Evolutionary conservation across 1,140 invertebrate genomes (phyloP).

Genomic region (Polypedilum pembai): DNA sequence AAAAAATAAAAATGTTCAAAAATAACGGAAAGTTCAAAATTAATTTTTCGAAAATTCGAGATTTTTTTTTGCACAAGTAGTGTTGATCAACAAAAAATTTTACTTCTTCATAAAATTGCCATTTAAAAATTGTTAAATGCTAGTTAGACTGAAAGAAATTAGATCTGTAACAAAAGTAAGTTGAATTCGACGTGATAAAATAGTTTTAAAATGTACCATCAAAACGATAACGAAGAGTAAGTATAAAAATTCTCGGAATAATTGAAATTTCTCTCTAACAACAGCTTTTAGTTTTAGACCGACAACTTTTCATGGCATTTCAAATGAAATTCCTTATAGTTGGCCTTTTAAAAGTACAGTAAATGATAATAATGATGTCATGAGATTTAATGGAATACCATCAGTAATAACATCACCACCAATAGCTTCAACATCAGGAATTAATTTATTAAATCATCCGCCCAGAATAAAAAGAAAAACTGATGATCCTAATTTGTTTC

Average conservation of each 20-base stretch:
- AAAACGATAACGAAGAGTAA: neutral
- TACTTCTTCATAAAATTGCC: neutral
- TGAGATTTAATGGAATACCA: conserved; percentile 16
- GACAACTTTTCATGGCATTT: neutral
- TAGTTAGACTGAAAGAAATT: neutral
- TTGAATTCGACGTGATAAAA: neutral
- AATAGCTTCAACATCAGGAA: neutral
- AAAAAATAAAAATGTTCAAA: no score
- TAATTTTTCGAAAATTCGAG: no score
- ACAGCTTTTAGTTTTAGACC: neutral
- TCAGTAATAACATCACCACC: neutral
- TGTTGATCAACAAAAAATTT: no score
- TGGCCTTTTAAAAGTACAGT: neutral
- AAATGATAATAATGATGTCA: neutral
- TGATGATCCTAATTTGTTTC: conserved; percentile 39
- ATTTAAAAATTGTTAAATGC: neutral
- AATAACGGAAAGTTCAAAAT: no score
- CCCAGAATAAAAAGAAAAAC: neutral
- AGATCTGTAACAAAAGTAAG: neutral
- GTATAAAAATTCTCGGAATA: neutral
- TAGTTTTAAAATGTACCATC: no score
- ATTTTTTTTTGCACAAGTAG: no score
- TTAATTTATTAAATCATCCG: neutral
- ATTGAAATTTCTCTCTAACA: neutral
- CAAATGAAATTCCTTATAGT: neutral